These are phyloP conservation scores for Hemistola chrysoprasaria DNA, from an alignment of 2,888 invertebrate genomes.

Conservation along the genomic window DNA sequence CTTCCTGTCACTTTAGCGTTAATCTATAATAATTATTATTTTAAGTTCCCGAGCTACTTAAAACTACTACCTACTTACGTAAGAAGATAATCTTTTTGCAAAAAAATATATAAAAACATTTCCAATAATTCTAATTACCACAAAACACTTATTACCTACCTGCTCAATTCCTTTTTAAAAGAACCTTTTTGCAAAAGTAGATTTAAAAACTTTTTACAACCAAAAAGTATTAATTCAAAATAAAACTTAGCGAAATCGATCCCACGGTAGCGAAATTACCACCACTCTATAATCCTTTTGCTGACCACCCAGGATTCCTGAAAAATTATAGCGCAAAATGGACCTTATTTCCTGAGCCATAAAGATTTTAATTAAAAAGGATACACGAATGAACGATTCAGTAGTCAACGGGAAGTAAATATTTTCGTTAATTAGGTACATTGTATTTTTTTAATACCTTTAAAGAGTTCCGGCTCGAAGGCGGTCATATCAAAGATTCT, in stretches of 20 bases:
- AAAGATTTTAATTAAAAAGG: conserved; percentile 17
- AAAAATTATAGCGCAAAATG: neutral
- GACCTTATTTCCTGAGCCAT: neutral
- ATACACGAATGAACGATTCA: conserved; percentile 31
- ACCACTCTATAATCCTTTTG: conserved; percentile 17
- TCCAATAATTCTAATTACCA: too few species aligned
- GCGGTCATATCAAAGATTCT: conserved; percentile 5
- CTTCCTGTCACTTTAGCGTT: too few species aligned
- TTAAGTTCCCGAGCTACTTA: too few species aligned
- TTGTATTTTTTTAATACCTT: conserved; percentile 9
- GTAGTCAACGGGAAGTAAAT: conserved; percentile 37
- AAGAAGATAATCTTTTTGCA: conserved; percentile 4
- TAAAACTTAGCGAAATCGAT: conserved; percentile 4
- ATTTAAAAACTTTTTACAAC: too few species aligned
- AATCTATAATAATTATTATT: too few species aligned
- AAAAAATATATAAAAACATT: too few species aligned
- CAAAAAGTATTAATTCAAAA: conserved; percentile 1
- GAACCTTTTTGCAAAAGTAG: too few species aligned
- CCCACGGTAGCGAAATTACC: conserved; percentile 19
- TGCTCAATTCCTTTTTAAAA: too few species aligned
- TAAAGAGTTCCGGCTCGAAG: conserved; percentile 12
- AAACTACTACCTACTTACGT: too few species aligned
- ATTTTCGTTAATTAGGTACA: conserved; percentile 46
- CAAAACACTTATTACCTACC: too few species aligned
- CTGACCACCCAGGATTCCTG: conserved; percentile 22